Evolutionary conservation across 2,113 vertebrate species (phyloP).

Genomic region (Perca fluviatilis): DNA sequence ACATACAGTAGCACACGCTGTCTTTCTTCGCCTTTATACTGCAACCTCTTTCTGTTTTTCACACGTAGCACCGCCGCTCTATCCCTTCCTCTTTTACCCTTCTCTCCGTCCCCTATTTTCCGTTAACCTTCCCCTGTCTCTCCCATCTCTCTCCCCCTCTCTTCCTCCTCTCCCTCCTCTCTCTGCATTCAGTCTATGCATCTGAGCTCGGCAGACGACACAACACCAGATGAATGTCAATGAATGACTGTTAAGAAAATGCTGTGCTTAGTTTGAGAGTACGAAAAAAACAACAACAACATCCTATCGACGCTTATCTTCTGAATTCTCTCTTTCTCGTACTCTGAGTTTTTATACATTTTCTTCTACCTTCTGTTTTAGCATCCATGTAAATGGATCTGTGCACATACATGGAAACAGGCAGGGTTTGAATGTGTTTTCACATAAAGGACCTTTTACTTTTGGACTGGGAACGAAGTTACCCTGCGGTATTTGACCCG

Average conservation of each 20-base stretch:
- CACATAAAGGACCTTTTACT: conserved; percentile 31
- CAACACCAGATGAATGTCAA: conserved; percentile 77
- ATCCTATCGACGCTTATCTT: conserved; percentile 44
- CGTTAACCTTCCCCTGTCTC: conserved; percentile 9
- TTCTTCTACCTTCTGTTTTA: conserved; percentile 7
- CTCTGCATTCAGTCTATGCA: conserved; percentile 79
- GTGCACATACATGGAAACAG: conserved; percentile 25
- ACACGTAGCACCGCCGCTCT: conserved; percentile 21
- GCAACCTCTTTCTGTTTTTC: conserved; percentile 23
- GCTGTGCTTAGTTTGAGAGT: conserved; percentile 56
- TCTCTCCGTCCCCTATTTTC: neutral
- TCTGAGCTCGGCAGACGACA: conserved; percentile 70
- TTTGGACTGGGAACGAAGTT: conserved; percentile 27
- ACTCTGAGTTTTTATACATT: conserved; percentile 45
- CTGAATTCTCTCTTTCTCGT: conserved; percentile 37
- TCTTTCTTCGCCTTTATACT: neutral
- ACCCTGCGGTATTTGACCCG: conserved; percentile 8
- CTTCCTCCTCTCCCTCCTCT: conserved; percentile 28
- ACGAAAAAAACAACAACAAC: conserved; percentile 23
- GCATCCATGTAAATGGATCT: conserved; percentile 18
- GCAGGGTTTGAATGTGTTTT: conserved; percentile 50
- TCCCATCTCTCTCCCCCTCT: neutral
- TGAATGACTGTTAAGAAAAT: conserved; percentile 77
- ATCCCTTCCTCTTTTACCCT: neutral
- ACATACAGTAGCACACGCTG: conserved; percentile 34